These are phyloP conservation scores for Carcina quercana DNA, from an alignment of 2,888 invertebrate genomes.

Conservation along the genomic window DNA sequence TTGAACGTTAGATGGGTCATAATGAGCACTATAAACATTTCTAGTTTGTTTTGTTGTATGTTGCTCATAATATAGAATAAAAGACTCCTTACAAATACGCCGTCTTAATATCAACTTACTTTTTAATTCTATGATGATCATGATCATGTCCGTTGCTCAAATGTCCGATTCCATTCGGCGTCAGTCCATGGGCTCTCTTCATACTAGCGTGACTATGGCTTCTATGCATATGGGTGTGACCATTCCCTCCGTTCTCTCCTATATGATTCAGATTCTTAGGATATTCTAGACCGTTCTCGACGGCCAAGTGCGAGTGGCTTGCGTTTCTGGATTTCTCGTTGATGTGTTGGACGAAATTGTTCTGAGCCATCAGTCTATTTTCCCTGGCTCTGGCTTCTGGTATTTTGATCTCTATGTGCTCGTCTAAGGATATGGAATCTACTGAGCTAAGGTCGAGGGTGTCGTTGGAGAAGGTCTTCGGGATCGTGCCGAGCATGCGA, in stretches of 20 bases:
- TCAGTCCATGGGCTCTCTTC: constrained; percentile 49
- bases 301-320: constrained; percentile 53
- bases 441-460: constrained; percentile 76
- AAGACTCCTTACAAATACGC: neutral
- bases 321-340: constrained; percentile 54
- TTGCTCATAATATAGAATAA: neutral
- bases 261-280: constrained; percentile 27
- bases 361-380: constrained; percentile 64
- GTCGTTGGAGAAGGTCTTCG: constrained; percentile 74
- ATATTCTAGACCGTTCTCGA: constrained; percentile 46
- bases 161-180: constrained; percentile 55
- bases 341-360: constrained; percentile 60
- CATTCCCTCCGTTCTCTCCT: constrained; percentile 20
- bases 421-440: constrained; percentile 75
- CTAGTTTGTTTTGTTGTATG: neutral
- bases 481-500: constrained; percentile 66
- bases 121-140: constrained; percentile 45
- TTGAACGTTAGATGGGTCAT: too few relatives aligned
- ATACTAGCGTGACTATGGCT: constrained; percentile 65
- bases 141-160: constrained; percentile 48
- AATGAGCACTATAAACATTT: too few relatives aligned
- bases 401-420: constrained; percentile 76
- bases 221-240: constrained; percentile 43
- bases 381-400: constrained; percentile 66
- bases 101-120: constrained; percentile 40